Evolutionary conservation across 2,113 vertebrate species (phyloP), one percentile per base, ranked within the genome.

Genomic region (Sterna hirundo): DNA sequence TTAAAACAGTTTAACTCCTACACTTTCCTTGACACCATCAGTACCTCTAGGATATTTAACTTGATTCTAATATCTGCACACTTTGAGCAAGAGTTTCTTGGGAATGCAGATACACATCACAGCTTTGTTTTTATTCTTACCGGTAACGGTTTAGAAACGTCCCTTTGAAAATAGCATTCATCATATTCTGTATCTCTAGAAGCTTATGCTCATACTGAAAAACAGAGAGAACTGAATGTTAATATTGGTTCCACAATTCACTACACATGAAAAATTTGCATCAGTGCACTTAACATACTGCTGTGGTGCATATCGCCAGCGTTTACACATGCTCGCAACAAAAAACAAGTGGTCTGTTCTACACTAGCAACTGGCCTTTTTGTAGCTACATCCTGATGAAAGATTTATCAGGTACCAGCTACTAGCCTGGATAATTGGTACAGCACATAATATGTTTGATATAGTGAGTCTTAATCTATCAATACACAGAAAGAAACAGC

Each of bases 91-190:
- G 40, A 62, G 29, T 55, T 94, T 61, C 61, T 91, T 78, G 70
- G 42, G 62, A 80, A 80, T 10, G 51, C 42, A 83, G 46, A 62
- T 14, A 66, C 15, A 54, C 13, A 0, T 49, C 62, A 66, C 38
- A 74, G n/a, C 32, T 85, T 80, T 47, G 30, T 68, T 95, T 83
- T 70, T 0, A 62, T 57, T 91, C 97, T 97, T 97, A 99, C 99
- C 99, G 97, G 93, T 99, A 99, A 96, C 99, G 98, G 78, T 98
- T 99, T 42, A 99, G 97, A 91, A 99, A 99, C 1, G 98, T 98
- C 61, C 98, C 99, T 97, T 99, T 99, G 96, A 99, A 99, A 97
- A 99, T 97, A 51, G 98, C 96, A 88, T 98, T 98, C 98, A 99
- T 99, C 98, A 99, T 98, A 95, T 98, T 98, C 93, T 99, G 98